Evolutionary conservation across 1,140 invertebrate genomes (phyloP), one percentile per base, ranked within the genome.

Genomic region (Sminthurides bifidus): DNA sequence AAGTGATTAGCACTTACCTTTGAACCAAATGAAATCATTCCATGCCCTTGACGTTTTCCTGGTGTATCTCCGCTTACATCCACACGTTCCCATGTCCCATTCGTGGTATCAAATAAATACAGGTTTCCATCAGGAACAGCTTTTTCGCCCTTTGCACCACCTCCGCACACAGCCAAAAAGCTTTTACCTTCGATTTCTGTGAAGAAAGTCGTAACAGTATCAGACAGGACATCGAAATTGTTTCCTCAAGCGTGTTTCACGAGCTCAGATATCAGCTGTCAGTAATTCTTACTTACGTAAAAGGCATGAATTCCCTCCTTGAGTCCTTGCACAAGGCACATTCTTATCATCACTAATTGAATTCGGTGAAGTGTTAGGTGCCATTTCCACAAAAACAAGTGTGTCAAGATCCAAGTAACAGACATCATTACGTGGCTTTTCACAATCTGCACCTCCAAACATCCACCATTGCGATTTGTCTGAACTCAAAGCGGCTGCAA

Each of bases 261-360:
- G n/a, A n/a, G n/a, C n/a, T n/a, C n/a, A n/a, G n/a, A n/a, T n/a
- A n/a, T n/a, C n/a, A n/a, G n/a, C n/a, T n/a, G n/a, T n/a, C n/a
- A n/a, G n/a, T n/a, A n/a, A n/a, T n/a, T n/a, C n/a, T n/a, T 19
- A 35, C 51, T 29, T n/a, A 54, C 52, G 8, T 3, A 55, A 14
- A 2, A 46, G 19, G 27, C 41, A 45, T 5, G 43, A 46, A 44
- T 55, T 55, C 19, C 53, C 44, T 19, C 53, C 53, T 44, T 55
- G 53, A 30, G 53, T 55, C 37, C 43, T 41, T 19, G 53, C 19
- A 55, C 10, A 19, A 14, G 53, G 53, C 10, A 30, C 43, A n/a
- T 19, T 19, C n/a, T 10, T 8, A 37, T 55, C 43, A 5, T 33
- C 15, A 8, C 15, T 41, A 29, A 23, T 27, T n/a, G 29, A 14